Evolutionary conservation across 2,888 invertebrate genomes (phyloP), one percentile per base, ranked within the genome.

Genomic region (Minunthozetes semirufus): DNA sequence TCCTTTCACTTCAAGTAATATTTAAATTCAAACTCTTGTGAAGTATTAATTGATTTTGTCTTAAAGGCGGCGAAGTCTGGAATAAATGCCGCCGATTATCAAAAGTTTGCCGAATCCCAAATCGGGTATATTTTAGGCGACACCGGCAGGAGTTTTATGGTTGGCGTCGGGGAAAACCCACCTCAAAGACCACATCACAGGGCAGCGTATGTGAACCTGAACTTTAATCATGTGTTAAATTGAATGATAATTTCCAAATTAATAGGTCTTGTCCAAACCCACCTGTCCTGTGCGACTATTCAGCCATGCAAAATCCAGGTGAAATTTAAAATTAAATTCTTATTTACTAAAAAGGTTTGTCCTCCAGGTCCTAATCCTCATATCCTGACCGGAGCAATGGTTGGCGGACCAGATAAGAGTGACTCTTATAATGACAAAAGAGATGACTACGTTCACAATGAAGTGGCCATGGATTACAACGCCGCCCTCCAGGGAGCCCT

Each of bases 61-160:
- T 13, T 25, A 0, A 42, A 42, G 61, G 61, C 61, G 2, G 61
- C 61, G 3, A 61, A 29, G 0, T 11, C 15, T 3, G 61, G 61
- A 1, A 61, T 61, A 5, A 27, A 27, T 29, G 15, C 22, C 6
- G 11, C 27, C 1, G 25, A 15, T 4, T 61, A 61, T 27, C 61
- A 13, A 13, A 61, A 61, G 17, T 61, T 3, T 3, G 61, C 25
- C 1, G 61, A 61, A 13, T 9, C 6, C 6, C 61, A 61, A 61
- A 61, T 61, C 17, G 61, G 61, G 6, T 61, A 61, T 61, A 61
- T 61, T 27, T 27, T 61, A 13, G 61, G 61, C 6, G 61, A 61
- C 27, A 61, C 61, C 11, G 61, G 61, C 3, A 61, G 61, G n/a
- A 61, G 61, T 27, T 61, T 61, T 61, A 29, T 61, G 15, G 61